Percentiles rank a stretch among this genome's conserved stretches.
Conservation (phyloP, 2,797 vertebrate genomes). For the Protonibea diacanthus region DNA sequence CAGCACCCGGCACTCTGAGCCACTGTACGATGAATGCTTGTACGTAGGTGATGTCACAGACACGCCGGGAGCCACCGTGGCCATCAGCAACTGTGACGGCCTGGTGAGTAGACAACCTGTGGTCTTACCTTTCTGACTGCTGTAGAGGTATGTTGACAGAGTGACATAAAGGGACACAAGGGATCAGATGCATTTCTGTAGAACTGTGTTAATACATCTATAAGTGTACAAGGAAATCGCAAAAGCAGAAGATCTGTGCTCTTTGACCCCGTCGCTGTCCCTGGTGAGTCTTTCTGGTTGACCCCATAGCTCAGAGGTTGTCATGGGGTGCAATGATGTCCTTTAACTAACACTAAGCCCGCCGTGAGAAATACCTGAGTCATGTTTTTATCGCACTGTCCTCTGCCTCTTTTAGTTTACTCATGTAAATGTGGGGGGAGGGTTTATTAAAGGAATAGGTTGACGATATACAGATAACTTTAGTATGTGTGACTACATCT, state of each 20-base stretch:
- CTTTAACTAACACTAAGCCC: slow-evolving; percentile 14
- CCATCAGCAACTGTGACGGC: slow-evolving; percentile 98
- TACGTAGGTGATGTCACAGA: slow-evolving; percentile 95
- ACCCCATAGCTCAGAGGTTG: slow-evolving; percentile 24
- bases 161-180: background rate
- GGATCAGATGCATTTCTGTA: background rate
- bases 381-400: slow-evolving; percentile 51
- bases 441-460: slow-evolving; percentile 21
- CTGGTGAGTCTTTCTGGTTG: slow-evolving; percentile 16
- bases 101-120: slow-evolving; percentile 89
- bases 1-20: slow-evolving; percentile 86
- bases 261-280: slow-evolving; percentile 18
- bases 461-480: slow-evolving; percentile 20
- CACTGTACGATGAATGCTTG: slow-evolving; percentile 90
- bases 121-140: slow-evolving; percentile 11
- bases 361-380: slow-evolving; percentile 58
- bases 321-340: slow-evolving; percentile 41
- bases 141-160: slow-evolving; percentile 5
- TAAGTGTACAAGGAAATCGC: background rate
- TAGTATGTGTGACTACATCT: slow-evolving; percentile 8
- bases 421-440: slow-evolving; percentile 4
- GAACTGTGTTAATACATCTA: background rate
- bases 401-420: slow-evolving; percentile 34
- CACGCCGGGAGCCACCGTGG: slow-evolving; percentile 90
- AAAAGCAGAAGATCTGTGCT: slow-evolving; percentile 12